Base-by-base conservation (phyloP, 2,113 vertebrate genomes). In the Carassius gibelio region DNA sequence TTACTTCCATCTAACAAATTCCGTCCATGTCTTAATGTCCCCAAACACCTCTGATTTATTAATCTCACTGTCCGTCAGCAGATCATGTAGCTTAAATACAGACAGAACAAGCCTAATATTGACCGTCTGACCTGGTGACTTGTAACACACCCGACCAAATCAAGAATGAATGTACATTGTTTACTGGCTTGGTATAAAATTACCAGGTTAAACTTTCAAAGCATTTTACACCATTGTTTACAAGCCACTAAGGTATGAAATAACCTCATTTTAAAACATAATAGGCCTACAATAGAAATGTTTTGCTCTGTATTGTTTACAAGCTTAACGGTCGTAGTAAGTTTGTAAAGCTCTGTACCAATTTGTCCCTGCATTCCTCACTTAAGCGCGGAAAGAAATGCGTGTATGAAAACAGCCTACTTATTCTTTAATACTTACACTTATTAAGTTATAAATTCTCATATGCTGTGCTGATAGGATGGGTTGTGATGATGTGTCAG, bases 391-490 rank as follows among this genome's bases (percentile, higher is more conserved):
- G 15, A 76, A 55, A 26, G 15, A 76, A 76, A 50, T 75, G 45
- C 5, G 38, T 84, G 69, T 66, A 77, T 66, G 83, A 75, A 75
- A 59, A 72, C 66, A 59, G 57, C 38, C 64, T 74, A 42, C 8
- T 45, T 80, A 50, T 85, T 85, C 36, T 85, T 80, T 77, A 79
- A 68, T 55, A 42, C 34, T 59, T 59, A n/a, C 57, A 50, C 71
- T 87, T 87, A 87, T 81, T 84, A 81, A 75, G 82, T 81, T 84
- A 84, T 84, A 84, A 76, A 84, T 81, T 87, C 71, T 81, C 82
- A 76, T 84, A 81, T 84, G 72, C 82, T 23, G 79, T 71, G 21
- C 64, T 75, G 78, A 84, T 81, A 66, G 52, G 77, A 69, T 42
- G 52, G 61, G 38, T 55, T 81, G 30, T 61, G 66, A 59, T 57